Base-by-base conservation (phyloP, 1,140 invertebrate genomes). In the Batillaria attramentaria region DNA sequence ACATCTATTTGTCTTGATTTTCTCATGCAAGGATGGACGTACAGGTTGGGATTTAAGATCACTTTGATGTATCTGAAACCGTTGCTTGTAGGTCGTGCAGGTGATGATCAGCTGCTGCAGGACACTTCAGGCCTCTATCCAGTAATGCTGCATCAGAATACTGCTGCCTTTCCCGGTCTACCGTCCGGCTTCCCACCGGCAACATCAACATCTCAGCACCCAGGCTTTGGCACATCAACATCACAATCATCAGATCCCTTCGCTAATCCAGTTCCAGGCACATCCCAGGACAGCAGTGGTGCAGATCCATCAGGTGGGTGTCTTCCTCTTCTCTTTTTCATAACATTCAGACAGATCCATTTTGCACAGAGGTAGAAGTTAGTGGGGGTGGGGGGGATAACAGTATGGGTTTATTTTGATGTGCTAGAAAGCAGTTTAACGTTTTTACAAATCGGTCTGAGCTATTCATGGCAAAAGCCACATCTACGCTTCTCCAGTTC, bases 61-160 rank as follows among this genome's bases (percentile, higher is more conserved):
- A n/a, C n/a, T n/a, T n/a, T n/a, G n/a, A n/a, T n/a, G n/a, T n/a
- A n/a, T n/a, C n/a, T n/a, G n/a, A n/a, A n/a, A n/a, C n/a, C n/a
- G n/a, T n/a, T n/a, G n/a, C n/a, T n/a, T n/a, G 41, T 42, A 70
- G 68, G 68, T 46, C 68, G 68, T 10, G 10, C 41, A 42, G 68
- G 68, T 31, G 68, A 70, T 46, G 68, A 69, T n/a, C 57, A n/a
- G n/a, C n/a, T n/a, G n/a, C n/a, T n/a, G n/a, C n/a, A n/a, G n/a
- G n/a, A n/a, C n/a, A n/a, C 31, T 28, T 70, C 68, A 24, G 68
- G 68, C 62, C 54, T 75, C 5, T 75, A 75, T 28, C 73, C 73
- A n/a, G 73, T 65, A 24, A 65, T 75, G 73, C 37, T 75, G 43
- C 73, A 75, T 42, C 72, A 75, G n/a, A 75, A 75, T 39, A 75